Conservation (phyloP, 2,797 vertebrate species). For the Enteromius unitaeniatus region DNA sequence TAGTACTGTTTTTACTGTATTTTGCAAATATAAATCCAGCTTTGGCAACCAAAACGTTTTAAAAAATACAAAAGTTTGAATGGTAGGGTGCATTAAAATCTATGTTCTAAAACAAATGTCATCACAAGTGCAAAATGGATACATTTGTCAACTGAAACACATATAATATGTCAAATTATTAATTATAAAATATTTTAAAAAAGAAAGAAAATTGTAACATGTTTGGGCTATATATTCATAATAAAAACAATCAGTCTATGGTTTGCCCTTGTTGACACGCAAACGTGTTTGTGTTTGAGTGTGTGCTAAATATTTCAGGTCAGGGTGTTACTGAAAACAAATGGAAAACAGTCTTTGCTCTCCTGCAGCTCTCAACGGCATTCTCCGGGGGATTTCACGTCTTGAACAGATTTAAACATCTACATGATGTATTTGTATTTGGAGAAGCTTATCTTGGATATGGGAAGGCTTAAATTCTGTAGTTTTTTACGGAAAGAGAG, state of each 20-base stretch:
- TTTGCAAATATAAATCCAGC: too few relatives aligned
- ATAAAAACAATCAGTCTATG: background rate
- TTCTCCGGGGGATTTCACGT: conserved; percentile 10
- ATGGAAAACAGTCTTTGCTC: conserved; percentile 33
- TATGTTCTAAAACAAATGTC: too few relatives aligned
- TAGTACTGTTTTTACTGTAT: too few relatives aligned
- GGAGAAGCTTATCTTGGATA: conserved; percentile 26
- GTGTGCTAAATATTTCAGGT: conserved; percentile 24
- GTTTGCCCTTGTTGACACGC: background rate
- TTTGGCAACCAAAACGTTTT: too few relatives aligned
- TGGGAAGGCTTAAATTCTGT: background rate
- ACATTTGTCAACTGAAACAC: background rate
- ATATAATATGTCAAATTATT: too few relatives aligned
- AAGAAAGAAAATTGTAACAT: background rate
- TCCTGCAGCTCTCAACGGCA: background rate
- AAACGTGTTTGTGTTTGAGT: background rate
- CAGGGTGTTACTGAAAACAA: conserved; percentile 23
- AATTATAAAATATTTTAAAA: background rate
- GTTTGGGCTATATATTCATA: background rate
- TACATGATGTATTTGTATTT: conserved; percentile 39
- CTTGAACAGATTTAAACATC: conserved; percentile 37
- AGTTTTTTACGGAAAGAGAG: background rate
- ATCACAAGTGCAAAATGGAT: background rate
- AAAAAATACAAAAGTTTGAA: too few relatives aligned
- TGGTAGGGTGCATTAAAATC: too few relatives aligned